phyloP scores from a whole-genome alignment of 2,888 invertebrate species.

The Camponotus fellah region DNA sequence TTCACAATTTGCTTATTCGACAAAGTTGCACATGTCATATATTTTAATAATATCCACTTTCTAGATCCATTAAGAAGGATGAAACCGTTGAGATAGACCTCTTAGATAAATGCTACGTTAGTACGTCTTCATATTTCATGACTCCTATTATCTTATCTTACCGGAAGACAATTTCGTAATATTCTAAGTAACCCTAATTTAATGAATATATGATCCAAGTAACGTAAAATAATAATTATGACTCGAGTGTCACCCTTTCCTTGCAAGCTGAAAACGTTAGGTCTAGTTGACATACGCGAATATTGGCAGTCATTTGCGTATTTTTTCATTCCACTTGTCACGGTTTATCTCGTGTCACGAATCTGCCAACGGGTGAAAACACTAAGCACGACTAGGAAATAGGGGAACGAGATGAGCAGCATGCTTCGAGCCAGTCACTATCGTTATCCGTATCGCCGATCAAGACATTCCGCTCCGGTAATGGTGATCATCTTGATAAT shows the following conservation, averaged over 20 bases:
- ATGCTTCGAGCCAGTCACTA: conserved; percentile 20
- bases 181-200: conserved; percentile 1
- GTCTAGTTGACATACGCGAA: not conserved
- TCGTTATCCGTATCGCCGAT: conserved; percentile 72
- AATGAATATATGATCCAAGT: conserved; percentile 7
- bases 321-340: conserved; percentile 20
- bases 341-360: conserved; percentile 25
- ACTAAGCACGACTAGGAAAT: conserved; percentile 18
- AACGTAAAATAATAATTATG: conserved; percentile 32
- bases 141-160: not conserved
- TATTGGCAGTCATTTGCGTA: conserved; percentile 8
- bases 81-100: not conserved
- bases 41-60: not conserved
- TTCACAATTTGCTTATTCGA: not conserved
- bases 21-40: not conserved
- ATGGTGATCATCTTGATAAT: conserved; percentile 77
- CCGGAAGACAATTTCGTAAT: not conserved
- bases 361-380: conserved; percentile 41
- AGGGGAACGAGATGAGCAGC: conserved; percentile 20
- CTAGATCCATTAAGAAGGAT: not conserved
- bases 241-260: not conserved
- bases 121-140: not conserved
- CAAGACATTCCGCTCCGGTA: conserved; percentile 76
- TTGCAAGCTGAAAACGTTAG: not conserved
- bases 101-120: not conserved